A percentile compares a stretch with the other conserved stretches of the same genome.
phyloP scores from a whole-genome alignment of 2,888 invertebrate species.

The Xylophagus ater region DNA sequence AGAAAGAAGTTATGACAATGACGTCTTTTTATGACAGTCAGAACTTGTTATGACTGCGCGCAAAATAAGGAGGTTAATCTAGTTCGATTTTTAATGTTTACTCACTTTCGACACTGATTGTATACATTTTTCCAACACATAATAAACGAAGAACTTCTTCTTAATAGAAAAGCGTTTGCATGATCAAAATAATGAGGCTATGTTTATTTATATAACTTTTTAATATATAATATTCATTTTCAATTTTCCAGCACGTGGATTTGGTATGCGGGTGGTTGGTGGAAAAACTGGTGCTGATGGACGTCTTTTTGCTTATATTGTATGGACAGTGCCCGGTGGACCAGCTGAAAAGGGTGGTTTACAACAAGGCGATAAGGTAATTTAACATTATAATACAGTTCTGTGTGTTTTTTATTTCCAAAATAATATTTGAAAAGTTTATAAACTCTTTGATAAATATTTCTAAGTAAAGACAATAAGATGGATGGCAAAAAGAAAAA shows the following conservation, averaged over 20 bases:
- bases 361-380: slow-evolving; percentile 78
- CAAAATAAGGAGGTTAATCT: no score
- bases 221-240: slow-evolving; percentile 6
- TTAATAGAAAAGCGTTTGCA: no score
- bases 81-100: no score
- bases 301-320: slow-evolving; percentile 78
- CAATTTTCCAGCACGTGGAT: slow-evolving; percentile 60
- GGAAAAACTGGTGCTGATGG: slow-evolving; percentile 81
- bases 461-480: no score
- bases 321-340: slow-evolving; percentile 85
- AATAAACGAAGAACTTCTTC: no score
- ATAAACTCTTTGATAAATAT: no score
- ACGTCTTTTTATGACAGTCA: no score
- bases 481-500: no score
- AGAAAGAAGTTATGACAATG: no score
- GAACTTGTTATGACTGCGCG: no score
- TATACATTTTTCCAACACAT: no score
- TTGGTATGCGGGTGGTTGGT: slow-evolving; percentile 90
- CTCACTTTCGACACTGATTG: no score
- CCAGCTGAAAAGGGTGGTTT: slow-evolving; percentile 83
- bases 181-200: slow-evolving; percentile 7
- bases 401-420: not conserved
- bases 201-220: slow-evolving; percentile 11
- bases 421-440: not conserved
- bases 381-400: slow-evolving; percentile 14